Evolutionary conservation across 2,888 invertebrate species (phyloP), one percentile per base, ranked within the genome.

Genomic region (Drosophila nigritarsus): DNA sequence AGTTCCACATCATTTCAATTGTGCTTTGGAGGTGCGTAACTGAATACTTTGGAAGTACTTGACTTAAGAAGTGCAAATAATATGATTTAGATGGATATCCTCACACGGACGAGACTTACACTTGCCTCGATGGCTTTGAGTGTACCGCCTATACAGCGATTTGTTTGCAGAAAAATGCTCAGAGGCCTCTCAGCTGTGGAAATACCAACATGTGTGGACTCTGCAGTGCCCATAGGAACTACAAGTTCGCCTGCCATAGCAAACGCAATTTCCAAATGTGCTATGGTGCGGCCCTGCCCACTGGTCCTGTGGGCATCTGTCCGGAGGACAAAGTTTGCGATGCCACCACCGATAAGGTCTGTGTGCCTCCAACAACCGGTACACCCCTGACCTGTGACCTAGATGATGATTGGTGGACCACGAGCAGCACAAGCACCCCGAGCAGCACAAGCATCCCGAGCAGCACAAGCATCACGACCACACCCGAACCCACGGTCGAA

Each of bases 1-100:
- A 92, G 92, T 61, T 91, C 91, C 0, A 89, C 91, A 7, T 92
- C 91, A 1, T 92, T 87, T 59, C 82, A 92, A 55, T 67, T 91
- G 42, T 92, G 92, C 62, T 92, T 91, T 48, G 92, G 90, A 18
- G 85, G 91, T 91, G 70, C 50, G 75, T 75, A 15, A 6, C 1
- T 13, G 9, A n/a, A 40, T 34, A 53, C 20, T 30, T n/a, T 15
- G 4, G 2, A 20, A 4, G 13, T 30, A 4, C 0, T 29, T 38
- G 13, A n/a, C 34, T 9, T 6, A 42, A 5, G 29, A 13, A 30
- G n/a, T 18, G 18, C 0, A 24, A n/a, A 34, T 30, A 20, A 53
- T 45, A 18, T 34, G 2, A 9, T 30, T 18, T 7, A 92, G 92
- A 87, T 45, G 58, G 36, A 29, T 60, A 34, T 0, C 92, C 92